Evolutionary conservation across 2,113 vertebrate species (phyloP).

Genomic region (Pantherophis guttatus): DNA sequence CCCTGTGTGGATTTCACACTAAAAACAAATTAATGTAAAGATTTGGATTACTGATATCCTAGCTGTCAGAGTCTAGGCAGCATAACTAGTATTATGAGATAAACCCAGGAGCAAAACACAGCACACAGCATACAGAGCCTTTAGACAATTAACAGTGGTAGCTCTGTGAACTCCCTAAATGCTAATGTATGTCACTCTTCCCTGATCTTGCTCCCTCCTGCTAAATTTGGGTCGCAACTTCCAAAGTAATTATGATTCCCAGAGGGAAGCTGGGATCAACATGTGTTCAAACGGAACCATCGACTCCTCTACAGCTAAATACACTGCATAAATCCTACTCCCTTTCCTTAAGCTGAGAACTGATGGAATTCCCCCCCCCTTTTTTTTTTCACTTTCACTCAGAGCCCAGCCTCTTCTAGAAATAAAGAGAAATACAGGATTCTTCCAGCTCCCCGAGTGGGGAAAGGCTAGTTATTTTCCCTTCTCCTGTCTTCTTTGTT

Average conservation of each 20-base stretch:
- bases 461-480: not conserved
- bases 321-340: not conserved
- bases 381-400: not conserved
- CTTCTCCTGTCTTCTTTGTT: constrained; percentile 10
- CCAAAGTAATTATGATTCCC: not conserved
- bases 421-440: not conserved
- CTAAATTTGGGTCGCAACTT: not conserved
- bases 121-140: too few species aligned
- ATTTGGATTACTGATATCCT: not conserved
- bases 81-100: too few species aligned
- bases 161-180: not conserved
- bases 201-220: not conserved
- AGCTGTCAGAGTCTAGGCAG: not conserved
- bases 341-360: not conserved
- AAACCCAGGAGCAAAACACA: too few species aligned
- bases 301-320: not conserved
- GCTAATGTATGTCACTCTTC: not conserved
- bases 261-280: not conserved
- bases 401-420: not conserved
- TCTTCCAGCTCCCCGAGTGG: not conserved
- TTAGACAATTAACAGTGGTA: too few species aligned
- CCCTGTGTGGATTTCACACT: not conserved
- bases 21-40: not conserved
- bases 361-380: not conserved
- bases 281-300: not conserved